Percentiles rank a stretch among this genome's conserved stretches.
phyloP scores from a whole-genome alignment of 2,797 vertebrate species.

The Megalops cyprinoides region DNA sequence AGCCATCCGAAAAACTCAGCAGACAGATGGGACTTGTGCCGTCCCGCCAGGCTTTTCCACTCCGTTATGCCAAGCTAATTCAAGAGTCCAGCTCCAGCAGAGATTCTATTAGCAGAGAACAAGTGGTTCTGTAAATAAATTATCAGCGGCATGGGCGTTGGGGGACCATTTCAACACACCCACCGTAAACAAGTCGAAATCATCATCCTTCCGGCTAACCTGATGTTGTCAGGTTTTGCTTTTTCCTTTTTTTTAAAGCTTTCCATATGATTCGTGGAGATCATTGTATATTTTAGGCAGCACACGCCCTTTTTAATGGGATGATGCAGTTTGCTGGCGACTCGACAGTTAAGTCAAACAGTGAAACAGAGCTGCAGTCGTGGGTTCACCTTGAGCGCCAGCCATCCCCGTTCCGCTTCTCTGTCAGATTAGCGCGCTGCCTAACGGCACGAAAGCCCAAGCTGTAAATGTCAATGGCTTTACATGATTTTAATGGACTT shows the following conservation, averaged over 20 bases:
- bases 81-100: slow-evolving; percentile 73
- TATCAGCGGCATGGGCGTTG: not conserved
- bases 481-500: slow-evolving; percentile 46
- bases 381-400: not conserved
- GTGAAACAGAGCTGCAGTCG: slow-evolving; percentile 7
- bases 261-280: not conserved
- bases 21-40: slow-evolving; percentile 74
- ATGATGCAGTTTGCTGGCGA: not conserved
- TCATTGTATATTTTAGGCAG: not conserved
- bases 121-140: slow-evolving; percentile 69
- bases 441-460: slow-evolving; percentile 57
- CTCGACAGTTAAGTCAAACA: not conserved
- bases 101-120: slow-evolving; percentile 70
- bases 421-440: slow-evolving; percentile 38
- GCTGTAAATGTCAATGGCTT: slow-evolving; percentile 60
- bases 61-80: slow-evolving; percentile 75
- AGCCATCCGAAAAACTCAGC: slow-evolving; percentile 54
- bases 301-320: not conserved
- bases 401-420: not conserved
- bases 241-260: not conserved
- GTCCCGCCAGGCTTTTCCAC: slow-evolving; percentile 75
- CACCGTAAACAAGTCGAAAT: not conserved
- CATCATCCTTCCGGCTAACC: not conserved
- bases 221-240: not conserved
- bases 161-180: not conserved